A percentile compares a stretch with the other conserved stretches of the same genome.
Evolutionary conservation across 2,113 vertebrate genomes (phyloP).

Genomic region (Salvelinus fontinalis): DNA sequence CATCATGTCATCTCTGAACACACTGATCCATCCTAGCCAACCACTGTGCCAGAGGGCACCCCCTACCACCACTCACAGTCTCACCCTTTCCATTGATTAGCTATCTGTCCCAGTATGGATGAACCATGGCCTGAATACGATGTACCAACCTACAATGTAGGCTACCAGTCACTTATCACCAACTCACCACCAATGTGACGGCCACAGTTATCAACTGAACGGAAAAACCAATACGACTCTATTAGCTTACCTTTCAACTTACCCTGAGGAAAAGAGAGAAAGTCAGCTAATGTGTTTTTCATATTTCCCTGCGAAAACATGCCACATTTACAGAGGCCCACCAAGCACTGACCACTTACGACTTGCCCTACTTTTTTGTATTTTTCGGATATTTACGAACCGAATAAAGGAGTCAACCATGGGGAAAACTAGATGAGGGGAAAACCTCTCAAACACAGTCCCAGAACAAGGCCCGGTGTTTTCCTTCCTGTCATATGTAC

Average conservation of each 20-base stretch:
- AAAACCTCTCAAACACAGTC: constrained; percentile 19
- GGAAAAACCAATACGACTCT: not conserved
- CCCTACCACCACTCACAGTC: constrained; percentile 2
- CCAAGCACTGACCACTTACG: not conserved
- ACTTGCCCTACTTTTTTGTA: not conserved
- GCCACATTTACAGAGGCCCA: not conserved
- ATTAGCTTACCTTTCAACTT: not conserved
- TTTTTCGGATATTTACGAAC: not conserved
- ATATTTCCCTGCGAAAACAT: not conserved
- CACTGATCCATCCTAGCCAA: constrained; percentile 3
- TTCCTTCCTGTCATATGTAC: constrained; percentile 55
- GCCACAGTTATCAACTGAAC: not conserved
- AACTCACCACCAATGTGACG: not conserved
- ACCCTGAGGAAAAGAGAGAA: not conserved
- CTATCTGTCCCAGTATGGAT: constrained; percentile 16
- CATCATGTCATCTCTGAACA: constrained; percentile 47
- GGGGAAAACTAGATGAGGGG: constrained; percentile 1
- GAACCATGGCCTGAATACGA: not conserved
- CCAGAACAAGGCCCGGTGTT: constrained; percentile 22
- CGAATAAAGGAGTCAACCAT: constrained; percentile 1
- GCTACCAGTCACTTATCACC: not conserved
- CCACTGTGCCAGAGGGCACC: constrained; percentile 14
- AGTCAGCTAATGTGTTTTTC: not conserved
- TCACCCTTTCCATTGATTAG: constrained; percentile 47
- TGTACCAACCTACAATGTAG: not conserved